Conservation (phyloP, 2,888 invertebrate genomes). For the Spicauda simplicius region DNA sequence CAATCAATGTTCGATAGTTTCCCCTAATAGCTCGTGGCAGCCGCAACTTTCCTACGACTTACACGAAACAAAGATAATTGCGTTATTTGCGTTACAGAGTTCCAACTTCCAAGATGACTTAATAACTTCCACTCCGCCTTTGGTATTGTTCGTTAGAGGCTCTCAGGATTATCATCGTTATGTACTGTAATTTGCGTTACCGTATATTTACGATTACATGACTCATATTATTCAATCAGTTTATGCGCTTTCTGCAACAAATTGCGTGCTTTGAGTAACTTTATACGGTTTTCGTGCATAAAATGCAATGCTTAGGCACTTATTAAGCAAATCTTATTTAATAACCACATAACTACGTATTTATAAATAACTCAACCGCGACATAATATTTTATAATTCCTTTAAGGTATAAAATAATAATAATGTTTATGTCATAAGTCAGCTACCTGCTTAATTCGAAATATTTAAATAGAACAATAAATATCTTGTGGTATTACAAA, state of each 20-base stretch:
- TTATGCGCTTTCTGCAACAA: constrained; percentile 21
- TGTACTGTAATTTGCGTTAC: constrained; percentile 21
- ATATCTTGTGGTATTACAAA: too few relatives aligned
- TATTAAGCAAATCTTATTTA: too few relatives aligned
- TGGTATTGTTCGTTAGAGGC: constrained; percentile 33
- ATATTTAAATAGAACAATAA: too few relatives aligned
- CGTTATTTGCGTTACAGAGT: constrained; percentile 29
- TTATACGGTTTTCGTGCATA: too few relatives aligned
- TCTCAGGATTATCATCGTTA: constrained; percentile 39
- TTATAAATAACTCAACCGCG: too few relatives aligned
- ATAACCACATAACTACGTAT: too few relatives aligned
- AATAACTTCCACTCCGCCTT: constrained; percentile 40
- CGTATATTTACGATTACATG: constrained; percentile 28
- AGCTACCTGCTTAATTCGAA: too few relatives aligned
- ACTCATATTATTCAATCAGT: constrained; percentile 31
- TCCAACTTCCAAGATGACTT: constrained; percentile 33
- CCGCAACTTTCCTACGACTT: constrained; percentile 30
- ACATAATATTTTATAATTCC: too few relatives aligned
- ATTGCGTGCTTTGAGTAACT: constrained; percentile 11
- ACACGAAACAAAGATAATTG: constrained; percentile 36
- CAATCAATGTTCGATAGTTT: constrained; percentile 10
- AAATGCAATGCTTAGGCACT: too few relatives aligned
- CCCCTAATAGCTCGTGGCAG: constrained; percentile 21
- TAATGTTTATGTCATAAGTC: too few relatives aligned
- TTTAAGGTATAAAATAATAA: too few relatives aligned